Evolutionary conservation across 2,113 vertebrate species (phyloP).

Genomic region (Indicator maculatus): DNA sequence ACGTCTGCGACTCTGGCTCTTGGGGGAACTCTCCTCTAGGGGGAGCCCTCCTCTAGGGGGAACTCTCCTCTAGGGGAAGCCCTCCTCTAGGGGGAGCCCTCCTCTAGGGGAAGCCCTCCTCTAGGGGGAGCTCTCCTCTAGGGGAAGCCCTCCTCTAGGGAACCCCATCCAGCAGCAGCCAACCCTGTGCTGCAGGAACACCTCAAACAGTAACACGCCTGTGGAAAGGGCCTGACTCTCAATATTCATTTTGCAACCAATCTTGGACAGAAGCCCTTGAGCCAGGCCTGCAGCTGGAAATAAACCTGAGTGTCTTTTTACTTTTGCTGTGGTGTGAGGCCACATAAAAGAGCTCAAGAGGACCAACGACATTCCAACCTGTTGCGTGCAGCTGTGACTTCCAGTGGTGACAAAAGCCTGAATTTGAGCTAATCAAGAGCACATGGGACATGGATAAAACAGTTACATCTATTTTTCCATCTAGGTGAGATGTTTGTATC

Average conservation of each 20-base stretch:
- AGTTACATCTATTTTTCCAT: fast-evolving
- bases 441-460: not conserved
- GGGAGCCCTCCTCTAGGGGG: no score
- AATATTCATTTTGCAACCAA: not conserved
- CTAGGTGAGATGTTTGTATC: not conserved
- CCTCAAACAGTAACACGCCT: fast-evolving
- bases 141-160: no score
- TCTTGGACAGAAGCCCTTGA: not conserved
- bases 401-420: fast-evolving
- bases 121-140: no score
- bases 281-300: not conserved
- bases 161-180: not conserved
- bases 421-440: not conserved
- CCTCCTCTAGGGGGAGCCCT: no score
- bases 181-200: fast-evolving
- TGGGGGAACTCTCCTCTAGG: not conserved
- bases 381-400: not conserved
- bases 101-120: no score
- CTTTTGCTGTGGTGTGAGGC: fast-evolving
- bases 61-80: no score
- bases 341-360: not conserved
- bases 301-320: not conserved
- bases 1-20: fast-evolving
- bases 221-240: no score
- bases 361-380: not conserved